These are phyloP conservation scores for Clarias platycephalus DNA, from an alignment of 2,797 vertebrate genomes.

Conservation along the genomic window DNA sequence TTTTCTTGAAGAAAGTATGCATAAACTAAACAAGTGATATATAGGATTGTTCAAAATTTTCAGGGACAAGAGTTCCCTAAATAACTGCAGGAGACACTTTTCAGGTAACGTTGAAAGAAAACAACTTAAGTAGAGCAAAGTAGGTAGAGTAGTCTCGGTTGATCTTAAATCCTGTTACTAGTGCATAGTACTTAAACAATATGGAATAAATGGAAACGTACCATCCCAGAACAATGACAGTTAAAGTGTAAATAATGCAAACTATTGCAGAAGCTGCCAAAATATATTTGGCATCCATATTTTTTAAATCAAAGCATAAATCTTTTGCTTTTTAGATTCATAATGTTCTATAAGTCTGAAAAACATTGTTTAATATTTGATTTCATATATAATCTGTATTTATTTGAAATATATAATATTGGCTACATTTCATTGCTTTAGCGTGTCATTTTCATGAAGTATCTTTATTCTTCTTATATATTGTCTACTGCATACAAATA, in stretches of 20 bases:
- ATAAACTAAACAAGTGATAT: slow-evolving; percentile 19
- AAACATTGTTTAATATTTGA: slow-evolving; percentile 13
- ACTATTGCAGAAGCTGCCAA: slow-evolving; percentile 14
- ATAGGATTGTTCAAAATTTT: slow-evolving; percentile 15
- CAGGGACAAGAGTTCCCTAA: slow-evolving; percentile 20
- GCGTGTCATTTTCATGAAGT: background rate
- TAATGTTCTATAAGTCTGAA: slow-evolving; percentile 16
- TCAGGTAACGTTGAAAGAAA: background rate
- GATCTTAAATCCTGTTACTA: slow-evolving; percentile 1
- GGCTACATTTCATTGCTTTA: background rate
- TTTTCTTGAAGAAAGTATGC: slow-evolving; percentile 35
- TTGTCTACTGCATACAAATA: background rate
- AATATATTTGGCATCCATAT: slow-evolving; percentile 12
- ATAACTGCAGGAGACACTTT: slow-evolving; percentile 16
- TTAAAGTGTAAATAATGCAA: slow-evolving; percentile 33
- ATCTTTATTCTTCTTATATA: background rate
- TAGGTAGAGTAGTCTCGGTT: slow-evolving; percentile 20
- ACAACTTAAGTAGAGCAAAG: background rate
- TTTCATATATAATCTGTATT: slow-evolving; percentile 20
- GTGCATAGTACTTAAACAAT: background rate
- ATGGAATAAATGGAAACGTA: background rate
- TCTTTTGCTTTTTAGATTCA: slow-evolving; percentile 37
- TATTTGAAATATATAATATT: background rate
- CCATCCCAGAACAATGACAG: background rate
- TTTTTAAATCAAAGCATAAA: slow-evolving; percentile 12